These are phyloP conservation scores for Catharus ustulatus DNA, from an alignment of 2,797 vertebrate species.

Conservation along the genomic window DNA sequence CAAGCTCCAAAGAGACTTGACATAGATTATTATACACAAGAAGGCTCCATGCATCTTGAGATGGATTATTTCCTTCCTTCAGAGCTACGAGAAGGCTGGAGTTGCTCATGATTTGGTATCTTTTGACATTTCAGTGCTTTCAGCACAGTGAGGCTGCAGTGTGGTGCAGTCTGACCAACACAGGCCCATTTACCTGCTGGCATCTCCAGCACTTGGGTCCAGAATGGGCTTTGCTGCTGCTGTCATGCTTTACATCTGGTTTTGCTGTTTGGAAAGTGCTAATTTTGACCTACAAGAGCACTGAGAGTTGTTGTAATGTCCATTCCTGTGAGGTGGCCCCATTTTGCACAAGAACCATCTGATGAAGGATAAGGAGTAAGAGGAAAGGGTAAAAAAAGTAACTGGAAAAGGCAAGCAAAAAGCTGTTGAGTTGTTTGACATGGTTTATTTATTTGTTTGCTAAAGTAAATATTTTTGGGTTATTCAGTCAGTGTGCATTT, in stretches of 20 bases:
- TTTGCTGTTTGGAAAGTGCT: background rate
- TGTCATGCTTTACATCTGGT: background rate
- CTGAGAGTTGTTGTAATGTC: background rate
- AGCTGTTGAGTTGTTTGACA: background rate
- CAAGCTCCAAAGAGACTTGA: constrained; percentile 39
- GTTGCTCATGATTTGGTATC: constrained; percentile 20
- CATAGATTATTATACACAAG: background rate
- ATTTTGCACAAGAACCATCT: background rate
- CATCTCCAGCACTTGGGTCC: fast-evolving
- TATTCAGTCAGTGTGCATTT: background rate
- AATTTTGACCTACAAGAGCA: background rate
- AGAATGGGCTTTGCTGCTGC: background rate
- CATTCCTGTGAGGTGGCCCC: background rate
- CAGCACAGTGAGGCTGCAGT: background rate
- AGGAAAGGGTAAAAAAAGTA: background rate
- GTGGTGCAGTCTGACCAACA: background rate
- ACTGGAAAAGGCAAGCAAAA: background rate
- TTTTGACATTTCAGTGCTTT: constrained; percentile 1
- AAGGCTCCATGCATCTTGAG: constrained; percentile 15
- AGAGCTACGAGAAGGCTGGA: constrained; percentile 32
- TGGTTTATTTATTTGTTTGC: background rate
- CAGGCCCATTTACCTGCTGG: background rate
- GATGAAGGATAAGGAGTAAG: background rate
- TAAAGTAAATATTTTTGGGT: background rate
- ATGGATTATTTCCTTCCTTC: constrained; percentile 69